A percentile compares a stretch with the other conserved stretches of the same genome.
Evolutionary conservation across 2,797 vertebrate genomes (phyloP).

Genomic region (Sebastes kiyomatsui): DNA sequence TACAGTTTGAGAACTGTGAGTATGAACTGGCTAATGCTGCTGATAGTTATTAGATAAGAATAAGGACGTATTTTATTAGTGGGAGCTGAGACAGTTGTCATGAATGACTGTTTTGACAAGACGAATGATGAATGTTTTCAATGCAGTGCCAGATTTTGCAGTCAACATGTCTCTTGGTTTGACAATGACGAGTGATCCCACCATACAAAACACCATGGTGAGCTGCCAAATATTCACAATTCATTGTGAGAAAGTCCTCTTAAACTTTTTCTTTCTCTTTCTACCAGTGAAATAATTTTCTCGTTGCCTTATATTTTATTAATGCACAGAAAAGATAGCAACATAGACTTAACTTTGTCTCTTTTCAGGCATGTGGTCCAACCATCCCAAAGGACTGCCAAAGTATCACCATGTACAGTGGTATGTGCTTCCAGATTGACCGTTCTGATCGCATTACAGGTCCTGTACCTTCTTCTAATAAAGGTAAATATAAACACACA

Average conservation of each 20-base stretch:
- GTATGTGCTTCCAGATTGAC: slow-evolving; percentile 64
- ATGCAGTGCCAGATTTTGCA: slow-evolving; percentile 61
- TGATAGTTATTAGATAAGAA: background rate
- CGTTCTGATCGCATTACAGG: accelerated
- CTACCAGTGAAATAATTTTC: background rate
- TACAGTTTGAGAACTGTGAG: background rate
- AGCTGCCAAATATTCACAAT: slow-evolving; percentile 15
- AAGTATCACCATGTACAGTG: slow-evolving; percentile 73
- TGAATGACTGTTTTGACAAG: background rate
- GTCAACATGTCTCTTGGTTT: slow-evolving; percentile 81
- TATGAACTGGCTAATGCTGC: background rate
- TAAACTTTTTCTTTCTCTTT: background rate
- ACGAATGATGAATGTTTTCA: slow-evolving; percentile 5
- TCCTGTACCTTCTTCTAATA: slow-evolving; percentile 18
- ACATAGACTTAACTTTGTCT: background rate
- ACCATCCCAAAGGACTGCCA: slow-evolving; percentile 77
- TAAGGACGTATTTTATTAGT: background rate
- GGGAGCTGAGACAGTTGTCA: background rate
- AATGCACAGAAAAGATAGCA: background rate
- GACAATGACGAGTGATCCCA: slow-evolving; percentile 60
- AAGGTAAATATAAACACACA: slow-evolving; percentile 49
- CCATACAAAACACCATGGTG: slow-evolving; percentile 46
- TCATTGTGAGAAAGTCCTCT: background rate
- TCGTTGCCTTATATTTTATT: background rate
- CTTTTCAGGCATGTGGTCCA: slow-evolving; percentile 75